Evolutionary conservation across 2,113 vertebrate genomes (phyloP).

Genomic region (Pungitius pungitius): DNA sequence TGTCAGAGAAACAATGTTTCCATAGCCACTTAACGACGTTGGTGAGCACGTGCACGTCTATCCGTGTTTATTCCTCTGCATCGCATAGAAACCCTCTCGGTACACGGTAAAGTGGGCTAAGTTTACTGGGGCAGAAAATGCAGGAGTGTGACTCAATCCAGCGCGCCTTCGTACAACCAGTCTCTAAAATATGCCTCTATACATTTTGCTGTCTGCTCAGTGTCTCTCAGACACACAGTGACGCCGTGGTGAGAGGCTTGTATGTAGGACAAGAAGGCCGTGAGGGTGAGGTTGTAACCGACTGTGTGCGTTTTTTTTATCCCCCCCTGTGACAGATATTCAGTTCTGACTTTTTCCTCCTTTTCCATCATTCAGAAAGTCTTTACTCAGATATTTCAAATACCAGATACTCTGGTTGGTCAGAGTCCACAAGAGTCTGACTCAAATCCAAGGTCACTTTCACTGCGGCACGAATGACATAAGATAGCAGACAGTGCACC

Average conservation of each 20-base stretch:
- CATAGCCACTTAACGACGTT: constrained; percentile 29
- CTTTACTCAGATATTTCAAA: neutral
- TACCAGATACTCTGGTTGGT: neutral
- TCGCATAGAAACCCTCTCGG: constrained; percentile 53
- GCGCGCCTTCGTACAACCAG: constrained; percentile 67
- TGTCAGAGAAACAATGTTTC: constrained; percentile 41
- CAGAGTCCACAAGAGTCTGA: constrained; percentile 13
- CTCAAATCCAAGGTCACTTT: constrained; percentile 58
- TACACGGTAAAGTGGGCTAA: constrained; percentile 70
- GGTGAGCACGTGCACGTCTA: constrained; percentile 15
- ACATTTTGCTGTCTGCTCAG: constrained; percentile 66
- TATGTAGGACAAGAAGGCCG: constrained; percentile 49
- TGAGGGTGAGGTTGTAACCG: neutral
- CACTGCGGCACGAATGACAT: constrained; percentile 40
- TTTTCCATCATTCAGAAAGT: too few relatives aligned
- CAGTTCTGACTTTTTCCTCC: too few relatives aligned
- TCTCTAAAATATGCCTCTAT: constrained; percentile 67
- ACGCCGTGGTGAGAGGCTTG: constrained; percentile 16
- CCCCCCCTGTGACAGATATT: neutral
- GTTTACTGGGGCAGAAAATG: constrained; percentile 83
- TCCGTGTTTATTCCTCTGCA: constrained; percentile 54
- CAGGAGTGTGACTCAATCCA: constrained; percentile 74
- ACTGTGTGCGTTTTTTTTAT: constrained; percentile 8
- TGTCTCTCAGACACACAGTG: constrained; percentile 41
- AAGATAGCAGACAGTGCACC: constrained; percentile 40